Base-by-base conservation (phyloP, 2,888 invertebrate genomes). In the Euclidia mi region DNA sequence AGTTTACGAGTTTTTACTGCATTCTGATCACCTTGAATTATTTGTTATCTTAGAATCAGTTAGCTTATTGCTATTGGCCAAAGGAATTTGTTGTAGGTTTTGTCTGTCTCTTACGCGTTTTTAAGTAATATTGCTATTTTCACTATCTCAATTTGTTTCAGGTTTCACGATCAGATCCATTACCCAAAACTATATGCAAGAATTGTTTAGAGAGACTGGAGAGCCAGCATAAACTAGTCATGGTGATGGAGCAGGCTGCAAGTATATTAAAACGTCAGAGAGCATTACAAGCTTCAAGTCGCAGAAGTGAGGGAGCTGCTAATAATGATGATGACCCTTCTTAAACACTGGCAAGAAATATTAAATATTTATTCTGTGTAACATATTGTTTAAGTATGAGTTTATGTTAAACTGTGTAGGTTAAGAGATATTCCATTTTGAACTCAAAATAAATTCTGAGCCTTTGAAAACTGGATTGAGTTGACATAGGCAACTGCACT, bases 171-270 rank as follows among this genome's bases (percentile, higher is more conserved):
- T 95, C 95, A 68, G 96, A 96, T 87, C 96, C 96, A 46, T 86
- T 97, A 60, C 97, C 97, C 37, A 97, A 97, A 92, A 96, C 96
- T 25, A 96, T 96, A 49, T 96, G 96, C 80, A 94, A 94, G 78
- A 92, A 91, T 42, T 96, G 96, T 78, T 86, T 96, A 72, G 94
- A 95, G 56, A 93, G 96, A 60, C 91, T 96, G 68, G 95, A 96
- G 78, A 90, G 88, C 66, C 95, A 96, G 71, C 96, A 96, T 70
- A 90, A 84, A 63, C 75, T 94, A 60, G 92, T 94, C 57, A 82
- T 90, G 87, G 89, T 91, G 35, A 94, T 95, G 76, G 93, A 94
- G 71, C 88, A 89, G 59, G 91, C 94, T 45, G 88, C 93, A 20
- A 85, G 85, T 65, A 84, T 92, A 75, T 71, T 94, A 47, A 92